Evolutionary conservation across 64 coral and sea anemone species (phyloP).

Genomic region (Astreopora myriophthalma): DNA sequence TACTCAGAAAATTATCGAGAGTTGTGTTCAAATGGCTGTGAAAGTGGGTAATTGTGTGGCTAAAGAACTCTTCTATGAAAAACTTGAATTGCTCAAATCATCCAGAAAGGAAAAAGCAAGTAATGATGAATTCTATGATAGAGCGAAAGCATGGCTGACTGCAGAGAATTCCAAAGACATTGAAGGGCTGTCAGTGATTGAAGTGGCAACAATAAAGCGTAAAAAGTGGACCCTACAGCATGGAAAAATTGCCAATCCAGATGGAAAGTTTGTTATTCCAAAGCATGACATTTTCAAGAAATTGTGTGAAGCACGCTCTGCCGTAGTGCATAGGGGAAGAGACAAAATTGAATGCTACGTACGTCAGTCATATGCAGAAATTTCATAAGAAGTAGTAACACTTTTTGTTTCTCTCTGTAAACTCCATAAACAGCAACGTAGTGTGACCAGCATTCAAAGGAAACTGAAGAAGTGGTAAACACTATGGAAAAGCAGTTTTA

Average conservation of each 20-base stretch:
- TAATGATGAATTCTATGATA: constrained; percentile 10
- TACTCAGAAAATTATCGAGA: too few species aligned
- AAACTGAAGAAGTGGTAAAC: too few species aligned
- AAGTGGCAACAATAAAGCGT: neutral
- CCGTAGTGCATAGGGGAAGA: too few species aligned
- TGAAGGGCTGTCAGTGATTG: neutral
- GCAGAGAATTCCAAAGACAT: neutral
- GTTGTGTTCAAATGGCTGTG: neutral
- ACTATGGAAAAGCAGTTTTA: neutral
- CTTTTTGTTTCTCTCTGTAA: neutral
- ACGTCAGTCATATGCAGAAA: neutral
- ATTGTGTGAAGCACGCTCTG: neutral
- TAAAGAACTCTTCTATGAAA: neutral
- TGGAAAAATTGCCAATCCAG: too few species aligned
- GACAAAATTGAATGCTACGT: neutral
- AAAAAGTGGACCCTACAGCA: neutral
- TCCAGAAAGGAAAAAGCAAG: neutral
- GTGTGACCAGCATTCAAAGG: neutral
- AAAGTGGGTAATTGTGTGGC: neutral
- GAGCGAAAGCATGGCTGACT: neutral
- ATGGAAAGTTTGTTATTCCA: neutral
- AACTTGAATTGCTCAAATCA: neutral
- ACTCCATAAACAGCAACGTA: neutral
- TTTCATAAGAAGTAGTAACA: neutral
- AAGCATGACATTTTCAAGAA: neutral